A percentile compares a stretch with the other conserved stretches of the same genome.
Evolutionary conservation across 2,797 vertebrate genomes (phyloP).

Genomic region (Dromococcyx pavoninus): DNA sequence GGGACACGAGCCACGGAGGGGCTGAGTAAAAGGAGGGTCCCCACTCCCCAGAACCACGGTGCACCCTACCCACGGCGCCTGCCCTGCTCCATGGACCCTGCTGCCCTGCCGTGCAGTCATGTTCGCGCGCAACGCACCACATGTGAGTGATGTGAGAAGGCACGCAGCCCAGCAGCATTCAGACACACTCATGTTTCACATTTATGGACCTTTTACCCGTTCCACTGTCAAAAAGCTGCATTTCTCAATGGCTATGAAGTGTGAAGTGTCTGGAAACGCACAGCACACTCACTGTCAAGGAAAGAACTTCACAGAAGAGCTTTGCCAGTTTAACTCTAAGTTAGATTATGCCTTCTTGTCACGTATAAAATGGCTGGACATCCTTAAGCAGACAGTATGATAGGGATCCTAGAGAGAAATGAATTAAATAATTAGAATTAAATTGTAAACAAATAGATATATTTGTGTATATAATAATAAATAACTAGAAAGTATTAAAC

Average conservation of each 20-base stretch:
- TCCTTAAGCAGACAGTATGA: background rate
- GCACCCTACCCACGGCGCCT: rapidly evolving
- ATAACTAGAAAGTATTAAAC: background rate
- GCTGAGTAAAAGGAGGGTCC: background rate
- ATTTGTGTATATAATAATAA: background rate
- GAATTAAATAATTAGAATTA: background rate
- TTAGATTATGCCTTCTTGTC: background rate
- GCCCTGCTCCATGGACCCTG: rapidly evolving
- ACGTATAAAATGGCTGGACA: background rate
- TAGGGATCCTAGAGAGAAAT: background rate
- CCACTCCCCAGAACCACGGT: rapidly evolving
- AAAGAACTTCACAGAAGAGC: background rate
- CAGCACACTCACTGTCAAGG: rapidly evolving
- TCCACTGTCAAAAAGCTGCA: background rate
- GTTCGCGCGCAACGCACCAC: background rate
- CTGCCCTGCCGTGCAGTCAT: rapidly evolving
- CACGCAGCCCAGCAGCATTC: background rate
- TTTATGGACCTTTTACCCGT: background rate
- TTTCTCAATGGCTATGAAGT: slow-evolving; percentile 5
- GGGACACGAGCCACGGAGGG: background rate
- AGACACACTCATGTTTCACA: background rate
- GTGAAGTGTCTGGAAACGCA: slow-evolving; percentile 8
- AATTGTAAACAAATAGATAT: background rate
- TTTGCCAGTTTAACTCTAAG: background rate
- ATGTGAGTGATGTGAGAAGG: background rate